Evolutionary conservation across 2,113 vertebrate species (phyloP), one percentile per base, ranked within the genome.

Genomic region (Tyto alba): DNA sequence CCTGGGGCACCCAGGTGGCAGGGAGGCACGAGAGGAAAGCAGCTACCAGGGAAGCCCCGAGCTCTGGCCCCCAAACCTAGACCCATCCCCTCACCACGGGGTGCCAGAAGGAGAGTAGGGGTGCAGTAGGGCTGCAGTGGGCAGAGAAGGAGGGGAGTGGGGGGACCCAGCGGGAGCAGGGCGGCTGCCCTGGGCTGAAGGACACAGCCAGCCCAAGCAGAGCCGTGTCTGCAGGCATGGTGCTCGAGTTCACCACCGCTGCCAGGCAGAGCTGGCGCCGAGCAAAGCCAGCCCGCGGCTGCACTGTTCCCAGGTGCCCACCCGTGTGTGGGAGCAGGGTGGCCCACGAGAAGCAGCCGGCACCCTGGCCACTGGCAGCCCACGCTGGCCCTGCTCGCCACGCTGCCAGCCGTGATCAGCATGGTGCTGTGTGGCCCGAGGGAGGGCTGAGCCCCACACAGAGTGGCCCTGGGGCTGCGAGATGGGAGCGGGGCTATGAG

Each of bases 41-140:
- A 43, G 26, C 48, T 34, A 20, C 40, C 66, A 17, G 45, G 13
- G 19, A 14, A 86, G 3, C 41, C 21, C 36, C 48, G 5, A 36
- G 64, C 29, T 13, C 1, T 1, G 56, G 43, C 16, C 77, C 36
- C 38, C 85, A 38, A n/a, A 74, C 4, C 26, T 1, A 1, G 34
- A 26, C 12, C 43, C 1, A 0, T 38, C 32, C 14, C 14, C 22
- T 63, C n/a, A 13, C 11, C 3, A 0, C 0, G 1, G 34, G 41
- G 19, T 29, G 79, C 26, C 25, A 34, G 72, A 52, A 69, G 5
- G 7, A 36, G 22, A 69, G 32, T 2, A 34, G 13, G 7, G 13
- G 8, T 67, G 59, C 75, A 73, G 60, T n/a, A 32, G 34, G 14
- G 20, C 48, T 57, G 53, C 27, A 22, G 47, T 6, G 60, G 13